phyloP scores from a whole-genome alignment of 2,888 invertebrate genomes.

The Acleris sparsana region DNA sequence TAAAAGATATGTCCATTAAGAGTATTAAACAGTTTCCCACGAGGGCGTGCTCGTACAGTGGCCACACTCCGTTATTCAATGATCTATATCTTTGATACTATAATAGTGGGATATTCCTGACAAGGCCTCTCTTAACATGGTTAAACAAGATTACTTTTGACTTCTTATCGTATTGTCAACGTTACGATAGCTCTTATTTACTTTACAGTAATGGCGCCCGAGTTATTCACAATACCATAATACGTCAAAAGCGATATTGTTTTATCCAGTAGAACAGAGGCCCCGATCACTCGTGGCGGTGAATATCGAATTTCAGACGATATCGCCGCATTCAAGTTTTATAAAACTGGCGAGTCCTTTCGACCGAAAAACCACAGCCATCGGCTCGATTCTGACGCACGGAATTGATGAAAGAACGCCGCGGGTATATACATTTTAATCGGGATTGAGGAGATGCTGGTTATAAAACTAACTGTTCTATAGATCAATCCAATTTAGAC shows the following conservation, averaged over 20 bases:
- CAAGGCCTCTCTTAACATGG: neutral
- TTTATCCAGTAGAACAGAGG: too few species aligned
- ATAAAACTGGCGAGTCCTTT: constrained; percentile 58
- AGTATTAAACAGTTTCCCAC: constrained; percentile 58
- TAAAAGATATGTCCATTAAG: constrained; percentile 56
- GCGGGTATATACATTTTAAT: constrained; percentile 21
- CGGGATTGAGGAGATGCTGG: constrained; percentile 13
- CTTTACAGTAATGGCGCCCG: too few species aligned
- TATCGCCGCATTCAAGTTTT: constrained; percentile 52
- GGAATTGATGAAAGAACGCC: constrained; percentile 28
- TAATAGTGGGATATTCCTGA: constrained; percentile 43
- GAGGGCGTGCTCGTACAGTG: constrained; percentile 74
- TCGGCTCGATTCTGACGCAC: constrained; percentile 4
- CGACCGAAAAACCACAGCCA: constrained; percentile 66
- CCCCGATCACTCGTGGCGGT: constrained; percentile 40
- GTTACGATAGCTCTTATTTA: too few species aligned
- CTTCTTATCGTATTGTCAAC: too few species aligned
- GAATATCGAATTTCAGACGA: constrained; percentile 62
- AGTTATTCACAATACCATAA: too few species aligned
- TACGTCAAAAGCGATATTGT: too few species aligned
- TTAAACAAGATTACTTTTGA: too few species aligned
- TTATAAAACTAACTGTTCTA: neutral
- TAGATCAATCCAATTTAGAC: constrained; percentile 20
- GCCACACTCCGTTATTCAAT: constrained; percentile 61
- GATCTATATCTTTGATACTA: constrained; percentile 52